These are phyloP conservation scores for Himalopsyche anomala DNA, from an alignment of 2,888 invertebrate species.

Conservation along the genomic window DNA sequence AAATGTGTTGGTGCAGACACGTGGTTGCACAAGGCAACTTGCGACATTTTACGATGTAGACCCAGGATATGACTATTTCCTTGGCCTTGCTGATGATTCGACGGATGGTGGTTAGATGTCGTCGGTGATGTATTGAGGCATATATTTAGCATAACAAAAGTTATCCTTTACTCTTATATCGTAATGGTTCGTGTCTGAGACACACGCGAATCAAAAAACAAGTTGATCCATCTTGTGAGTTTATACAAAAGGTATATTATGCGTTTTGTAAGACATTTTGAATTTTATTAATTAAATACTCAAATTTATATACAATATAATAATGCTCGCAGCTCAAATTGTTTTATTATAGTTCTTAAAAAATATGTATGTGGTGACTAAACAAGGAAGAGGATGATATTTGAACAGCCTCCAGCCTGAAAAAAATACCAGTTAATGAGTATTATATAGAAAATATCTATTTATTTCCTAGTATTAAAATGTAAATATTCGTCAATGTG, in stretches of 20 bases:
- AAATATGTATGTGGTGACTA: slow-evolving; percentile 35
- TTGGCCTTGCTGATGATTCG: slow-evolving; percentile 51
- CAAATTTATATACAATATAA: neutral
- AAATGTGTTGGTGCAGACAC: slow-evolving; percentile 68
- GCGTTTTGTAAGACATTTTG: slow-evolving; percentile 26
- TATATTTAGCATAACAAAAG: slow-evolving; percentile 64
- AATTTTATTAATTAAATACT: neutral
- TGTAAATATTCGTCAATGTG: slow-evolving; percentile 14
- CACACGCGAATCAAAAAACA: slow-evolving; percentile 40
- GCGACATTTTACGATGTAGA: slow-evolving; percentile 80
- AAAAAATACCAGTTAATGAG: slow-evolving; percentile 45
- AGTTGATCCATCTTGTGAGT: slow-evolving; percentile 33
- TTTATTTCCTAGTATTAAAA: slow-evolving; percentile 40
- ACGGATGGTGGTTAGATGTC: slow-evolving; percentile 59
- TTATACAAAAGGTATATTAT: slow-evolving; percentile 41
- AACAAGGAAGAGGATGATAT: slow-evolving; percentile 34
- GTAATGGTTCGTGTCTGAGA: slow-evolving; percentile 37
- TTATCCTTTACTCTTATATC: neutral
- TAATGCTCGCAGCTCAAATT: slow-evolving; percentile 7
- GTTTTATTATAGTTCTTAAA: neutral
- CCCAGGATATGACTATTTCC: slow-evolving; percentile 53
- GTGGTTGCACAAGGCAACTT: slow-evolving; percentile 84
- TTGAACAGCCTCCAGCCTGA: slow-evolving; percentile 59
- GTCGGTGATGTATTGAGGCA: slow-evolving; percentile 64
- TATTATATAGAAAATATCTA: slow-evolving; percentile 7